Evolutionary conservation across 1,140 invertebrate species (phyloP), one percentile per base, ranked within the genome.

Genomic region (Cepaea nemoralis): DNA sequence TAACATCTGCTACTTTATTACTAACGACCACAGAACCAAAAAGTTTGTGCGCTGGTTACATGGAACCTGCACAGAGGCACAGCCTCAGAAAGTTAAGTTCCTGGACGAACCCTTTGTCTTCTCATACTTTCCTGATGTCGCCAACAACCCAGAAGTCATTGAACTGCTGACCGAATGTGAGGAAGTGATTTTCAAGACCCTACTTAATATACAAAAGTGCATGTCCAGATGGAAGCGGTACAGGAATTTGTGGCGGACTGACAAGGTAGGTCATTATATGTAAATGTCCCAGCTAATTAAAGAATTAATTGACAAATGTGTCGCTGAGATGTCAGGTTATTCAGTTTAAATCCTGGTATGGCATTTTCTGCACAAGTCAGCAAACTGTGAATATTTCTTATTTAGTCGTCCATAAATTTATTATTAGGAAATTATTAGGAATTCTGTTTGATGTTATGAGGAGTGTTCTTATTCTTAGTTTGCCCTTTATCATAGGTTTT

Each of bases 41-140:
- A 84, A 91, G 6, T 96, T 97, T 87, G 93, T 94, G 0, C 93
- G 96, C 8, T 97, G 96, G 96, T 95, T 95, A 94, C 91, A 94
- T 78, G 94, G 94, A n/a, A 95, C 94, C 12, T 97, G 96, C 88
- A 85, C 95, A 0, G 92, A 94, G 33, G 95, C 94, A 82, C 92
- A 93, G 45, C 93, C 94, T 12, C 92, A 94, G 50, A 92, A 92
- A 80, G 59, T 92, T 87, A 84, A 89, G 50, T 83, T 93, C 59
- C 87, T 89, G 40, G 90, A 90, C 63, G 92, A 93, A 91, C 93
- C 87, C 91, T 94, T 88, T 92, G 90, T 87, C 87, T 94, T 85
- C 93, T 94, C 90, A 0, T 96, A 94, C 89, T 96, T 94, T 83
- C 94, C 96, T 77, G 95, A 97, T 85, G 91, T 97, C 0, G 91